phyloP scores from a whole-genome alignment of 2,797 vertebrate genomes.

The Pachyuromys duprasi region DNA sequence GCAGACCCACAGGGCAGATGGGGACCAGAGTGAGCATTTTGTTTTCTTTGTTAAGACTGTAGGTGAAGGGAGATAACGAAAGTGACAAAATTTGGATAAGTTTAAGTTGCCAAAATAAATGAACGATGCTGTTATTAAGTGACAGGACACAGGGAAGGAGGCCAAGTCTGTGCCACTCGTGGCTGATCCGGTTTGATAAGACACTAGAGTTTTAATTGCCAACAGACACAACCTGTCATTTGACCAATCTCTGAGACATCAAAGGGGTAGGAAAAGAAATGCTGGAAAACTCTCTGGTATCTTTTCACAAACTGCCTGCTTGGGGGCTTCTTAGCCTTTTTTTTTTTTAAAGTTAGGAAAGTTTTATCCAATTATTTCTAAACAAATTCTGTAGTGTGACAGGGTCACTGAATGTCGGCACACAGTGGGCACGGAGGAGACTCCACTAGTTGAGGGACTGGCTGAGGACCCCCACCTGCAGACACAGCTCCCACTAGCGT shows the following conservation, averaged over 20 bases:
- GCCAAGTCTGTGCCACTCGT: neutral
- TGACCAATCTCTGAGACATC: neutral
- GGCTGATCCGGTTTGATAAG: neutral
- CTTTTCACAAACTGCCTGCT: neutral
- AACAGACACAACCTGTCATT: neutral
- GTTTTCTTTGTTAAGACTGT: neutral
- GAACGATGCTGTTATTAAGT: neutral
- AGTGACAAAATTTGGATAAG: neutral
- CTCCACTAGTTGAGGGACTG: neutral
- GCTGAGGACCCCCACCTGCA: neutral
- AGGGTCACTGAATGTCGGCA: neutral
- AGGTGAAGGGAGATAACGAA: neutral
- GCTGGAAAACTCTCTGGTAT: neutral
- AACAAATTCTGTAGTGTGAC: neutral
- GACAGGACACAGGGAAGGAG: neutral
- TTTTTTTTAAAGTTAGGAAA: neutral
- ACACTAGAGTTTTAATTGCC: neutral
- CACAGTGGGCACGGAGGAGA: rapidly evolving
- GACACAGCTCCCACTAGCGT: neutral
- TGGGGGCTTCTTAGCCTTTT: neutral
- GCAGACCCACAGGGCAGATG: rapidly evolving
- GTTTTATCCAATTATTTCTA: neutral
- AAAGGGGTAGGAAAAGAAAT: rapidly evolving
- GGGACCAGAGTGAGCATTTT: neutral
- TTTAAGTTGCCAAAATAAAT: slow-evolving; percentile 35